Base-by-base conservation (phyloP, 2,113 vertebrate species). In the Mesembrinibis cayennensis region DNA sequence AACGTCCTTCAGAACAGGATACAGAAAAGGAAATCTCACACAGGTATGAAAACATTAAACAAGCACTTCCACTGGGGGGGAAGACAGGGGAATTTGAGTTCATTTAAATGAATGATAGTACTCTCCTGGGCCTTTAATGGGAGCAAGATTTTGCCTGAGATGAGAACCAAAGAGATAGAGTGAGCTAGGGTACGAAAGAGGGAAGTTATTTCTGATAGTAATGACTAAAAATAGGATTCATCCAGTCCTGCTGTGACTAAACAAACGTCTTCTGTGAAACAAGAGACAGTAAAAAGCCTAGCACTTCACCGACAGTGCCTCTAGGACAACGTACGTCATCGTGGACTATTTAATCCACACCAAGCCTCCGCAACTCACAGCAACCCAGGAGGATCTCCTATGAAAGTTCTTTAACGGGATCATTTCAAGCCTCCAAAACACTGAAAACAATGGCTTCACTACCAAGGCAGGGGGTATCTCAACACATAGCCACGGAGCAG, bases 31-130 rank as follows among this genome's bases (percentile, higher is more conserved):
- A 88, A 72, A 52, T 65, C 78, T 90, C 90, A 65, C 27, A 77
- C 53, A 88, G 45, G 78, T 72, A 73, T 69, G 58, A 69, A 85
- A 95, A 94, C 62, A 73, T 95, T 90, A 91, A 93, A 86, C 62
- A 94, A 55, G 63, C 11, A 89, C 36, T 87, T 80, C 26, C 63
- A 78, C 14, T 14, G 13, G 19, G 13, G 8, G 6, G 15, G 7
- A 8, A 12, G 29, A 30, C 5, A 3, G 29, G 20, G 84, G 42
- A 94, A 66, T 61, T 30, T 44, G 32, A 78, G 55, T 73, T 83
- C 17, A 87, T 87, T 95, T 77, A 84, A 84, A 78, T 67, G 65
- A 91, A 89, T 47, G 10, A 59, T 11, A 89, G 38, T 53, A 45
- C 53, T 72, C n/a, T 52, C 55, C 38, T 61, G 52, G 14, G 34